Conservation (phyloP, 2,888 invertebrate species). For the Nesidiocoris tenuis region DNA sequence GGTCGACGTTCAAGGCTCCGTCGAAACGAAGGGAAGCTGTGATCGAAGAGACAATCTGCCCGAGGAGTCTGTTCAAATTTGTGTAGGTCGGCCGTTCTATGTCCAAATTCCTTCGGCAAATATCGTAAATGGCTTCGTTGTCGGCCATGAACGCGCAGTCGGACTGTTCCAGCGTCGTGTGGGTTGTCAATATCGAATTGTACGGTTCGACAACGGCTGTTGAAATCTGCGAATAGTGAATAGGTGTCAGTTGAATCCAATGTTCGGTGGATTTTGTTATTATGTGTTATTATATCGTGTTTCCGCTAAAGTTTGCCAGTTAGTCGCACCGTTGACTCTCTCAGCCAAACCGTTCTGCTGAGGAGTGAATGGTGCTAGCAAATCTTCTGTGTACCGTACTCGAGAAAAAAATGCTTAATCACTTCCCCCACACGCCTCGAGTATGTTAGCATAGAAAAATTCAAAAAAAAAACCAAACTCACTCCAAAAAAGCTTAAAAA, state of each 20-base stretch:
- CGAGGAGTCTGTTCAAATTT: constrained; percentile 91
- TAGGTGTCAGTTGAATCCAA: too few species aligned
- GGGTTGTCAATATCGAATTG: constrained; percentile 65
- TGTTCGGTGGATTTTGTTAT: too few species aligned
- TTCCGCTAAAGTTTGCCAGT: too few species aligned
- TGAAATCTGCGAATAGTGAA: constrained; percentile 53
- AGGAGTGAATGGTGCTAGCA: too few species aligned
- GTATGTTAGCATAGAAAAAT: too few species aligned
- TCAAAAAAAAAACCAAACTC: too few species aligned
- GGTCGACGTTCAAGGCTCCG: constrained; percentile 87
- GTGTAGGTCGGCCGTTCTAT: constrained; percentile 95
- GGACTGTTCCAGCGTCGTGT: constrained; percentile 63
- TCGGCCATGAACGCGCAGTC: constrained; percentile 66
- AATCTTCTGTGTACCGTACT: too few species aligned
- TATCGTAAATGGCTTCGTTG: constrained; percentile 68
- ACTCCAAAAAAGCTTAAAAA: too few species aligned
- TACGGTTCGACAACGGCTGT: constrained; percentile 64
- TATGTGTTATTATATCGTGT: background rate
- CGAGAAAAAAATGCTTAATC: too few species aligned
- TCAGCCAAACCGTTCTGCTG: too few species aligned
- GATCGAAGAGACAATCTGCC: constrained; percentile 90
- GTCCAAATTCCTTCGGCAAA: constrained; percentile 91
- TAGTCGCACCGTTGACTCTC: too few species aligned
- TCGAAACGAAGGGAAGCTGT: constrained; percentile 90
- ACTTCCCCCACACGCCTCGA: too few species aligned